These are phyloP conservation scores for Globodera rostochiensis DNA, from an alignment of 1,140 invertebrate genomes.

Conservation along the genomic window DNA sequence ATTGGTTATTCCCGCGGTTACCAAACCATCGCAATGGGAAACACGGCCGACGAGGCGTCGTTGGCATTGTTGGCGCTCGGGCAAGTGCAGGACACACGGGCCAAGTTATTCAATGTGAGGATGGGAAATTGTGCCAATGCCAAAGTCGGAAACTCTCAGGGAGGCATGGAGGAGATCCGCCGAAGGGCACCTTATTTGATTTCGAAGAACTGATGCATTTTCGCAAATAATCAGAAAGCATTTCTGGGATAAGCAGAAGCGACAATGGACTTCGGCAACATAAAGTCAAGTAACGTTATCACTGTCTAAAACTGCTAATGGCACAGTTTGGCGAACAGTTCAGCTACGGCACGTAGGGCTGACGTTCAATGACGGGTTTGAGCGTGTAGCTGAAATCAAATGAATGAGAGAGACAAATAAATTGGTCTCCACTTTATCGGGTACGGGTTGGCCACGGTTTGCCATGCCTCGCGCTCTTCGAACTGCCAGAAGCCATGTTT, in stretches of 20 bases:
- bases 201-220: slow-evolving; percentile 9
- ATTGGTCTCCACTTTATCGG: slow-evolving; percentile 59
- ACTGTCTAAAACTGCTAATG: too few species aligned
- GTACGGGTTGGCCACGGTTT: slow-evolving; percentile 62
- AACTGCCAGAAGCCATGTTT: slow-evolving; percentile 60
- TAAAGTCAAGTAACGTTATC: background rate
- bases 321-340: too few species aligned
- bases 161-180: slow-evolving; percentile 42
- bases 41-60: slow-evolving; percentile 49
- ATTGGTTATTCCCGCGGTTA: slow-evolving; percentile 37
- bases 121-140: background rate
- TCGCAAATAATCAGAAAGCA: background rate
- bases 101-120: slow-evolving; percentile 42
- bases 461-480: slow-evolving; percentile 58
- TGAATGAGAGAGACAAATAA: background rate
- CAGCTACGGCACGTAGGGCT: slow-evolving; percentile 48
- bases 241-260: background rate
- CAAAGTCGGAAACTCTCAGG: slow-evolving; percentile 30
- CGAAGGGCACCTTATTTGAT: slow-evolving; percentile 40
- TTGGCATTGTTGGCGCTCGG: slow-evolving; percentile 43
- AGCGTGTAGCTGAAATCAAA: slow-evolving; percentile 53
- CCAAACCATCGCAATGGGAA: slow-evolving; percentile 49
- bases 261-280: background rate
- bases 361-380: slow-evolving; percentile 62
- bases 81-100: slow-evolving; percentile 37